Evolutionary conservation across 2,797 vertebrate genomes (phyloP).

Genomic region (Odontamblyopus lacepedii): DNA sequence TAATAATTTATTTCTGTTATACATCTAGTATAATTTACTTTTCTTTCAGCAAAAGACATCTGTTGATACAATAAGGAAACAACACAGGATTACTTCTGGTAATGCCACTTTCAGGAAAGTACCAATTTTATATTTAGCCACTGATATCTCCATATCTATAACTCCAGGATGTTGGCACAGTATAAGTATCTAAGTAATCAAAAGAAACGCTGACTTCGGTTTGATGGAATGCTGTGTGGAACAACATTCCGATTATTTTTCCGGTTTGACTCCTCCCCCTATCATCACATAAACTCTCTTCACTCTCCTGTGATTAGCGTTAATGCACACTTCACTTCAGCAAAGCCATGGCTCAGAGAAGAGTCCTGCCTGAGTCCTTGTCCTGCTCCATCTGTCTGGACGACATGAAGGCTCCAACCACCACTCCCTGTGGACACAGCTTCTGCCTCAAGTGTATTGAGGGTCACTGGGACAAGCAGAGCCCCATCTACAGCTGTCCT

Average conservation of each 20-base stretch:
- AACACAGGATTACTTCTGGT: neutral
- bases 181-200: neutral
- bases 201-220: neutral
- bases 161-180: neutral
- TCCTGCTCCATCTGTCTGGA: constrained; percentile 1
- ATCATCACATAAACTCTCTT: neutral
- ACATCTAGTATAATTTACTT: no score
- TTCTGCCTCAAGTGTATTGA: neutral
- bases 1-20: no score
- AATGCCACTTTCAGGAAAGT: neutral
- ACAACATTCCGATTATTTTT: neutral
- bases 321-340: neutral
- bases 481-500: neutral
- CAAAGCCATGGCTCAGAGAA: neutral
- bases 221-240: neutral
- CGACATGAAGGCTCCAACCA: neutral
- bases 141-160: neutral
- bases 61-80: no score
- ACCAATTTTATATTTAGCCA: neutral
- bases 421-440: constrained; percentile 1
- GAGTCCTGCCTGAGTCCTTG: neutral
- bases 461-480: neutral
- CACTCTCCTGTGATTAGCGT: neutral
- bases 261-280: neutral
- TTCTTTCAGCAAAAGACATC: no score